Evolutionary conservation across 2,888 invertebrate genomes (phyloP), one percentile per base, ranked within the genome.

Genomic region (Sphecodes monilicornis): DNA sequence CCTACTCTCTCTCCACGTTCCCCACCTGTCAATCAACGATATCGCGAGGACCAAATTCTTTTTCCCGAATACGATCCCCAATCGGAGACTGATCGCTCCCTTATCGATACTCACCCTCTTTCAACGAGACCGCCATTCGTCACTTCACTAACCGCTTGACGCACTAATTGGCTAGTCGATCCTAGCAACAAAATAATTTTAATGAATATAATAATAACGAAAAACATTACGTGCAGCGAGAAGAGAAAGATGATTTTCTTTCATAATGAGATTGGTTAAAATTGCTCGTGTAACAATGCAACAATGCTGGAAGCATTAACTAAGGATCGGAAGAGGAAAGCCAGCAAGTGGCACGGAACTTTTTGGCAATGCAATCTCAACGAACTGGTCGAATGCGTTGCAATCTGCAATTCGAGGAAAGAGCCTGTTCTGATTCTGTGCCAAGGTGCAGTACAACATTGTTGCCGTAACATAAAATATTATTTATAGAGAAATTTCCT

Each of bases 11-110:
- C 74, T 50, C 71, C 46, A 75, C 84, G 72, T 71, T 70, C 50
- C 50, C 81, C 64, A 78, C 36, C 74, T 76, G 79, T 84, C 85
- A 81, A 89, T 87, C 85, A 83, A 87, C 81, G 74, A 81, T 79
- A 74, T 80, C 72, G 69, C 41, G 13, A 64, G 70, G 54, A 75
- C 41, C 70, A 50, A 74, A 80, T 76, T 80, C 69, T 73, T 79
- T 64, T 76, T 60, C 26, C 57, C 72, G 54, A 29, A 32, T 32
- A 39, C 54, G 46, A 16, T 60, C 22, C 39, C 41, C 73, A 43
- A 74, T 82, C 70, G 46, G 29, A 26, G 26, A 26, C 29, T 43
- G 41, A n/a, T 74, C 60, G 54, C 6, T 54, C 16, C 43, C 54
- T 54, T 43, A 22, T 22, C 32, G 8, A 1, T 54, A 10, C 43